A percentile compares a stretch with the other conserved stretches of the same genome.
Conservation (phyloP, 2,113 vertebrate species). For the Callipepla californica region DNA sequence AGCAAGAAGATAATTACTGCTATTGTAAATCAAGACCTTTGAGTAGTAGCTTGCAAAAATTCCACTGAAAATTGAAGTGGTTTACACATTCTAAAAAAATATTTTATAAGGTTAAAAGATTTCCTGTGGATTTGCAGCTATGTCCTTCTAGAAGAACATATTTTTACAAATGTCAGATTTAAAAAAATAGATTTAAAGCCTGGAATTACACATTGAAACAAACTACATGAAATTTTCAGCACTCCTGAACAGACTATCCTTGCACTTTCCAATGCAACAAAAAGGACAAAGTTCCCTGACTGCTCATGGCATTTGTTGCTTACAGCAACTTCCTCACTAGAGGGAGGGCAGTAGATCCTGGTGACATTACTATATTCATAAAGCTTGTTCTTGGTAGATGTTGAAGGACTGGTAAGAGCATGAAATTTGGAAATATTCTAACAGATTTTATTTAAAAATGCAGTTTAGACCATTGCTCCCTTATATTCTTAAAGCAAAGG, state of each 20-base stretch:
- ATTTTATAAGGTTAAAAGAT: background rate
- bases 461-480: background rate
- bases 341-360: background rate
- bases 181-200: background rate
- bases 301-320: background rate
- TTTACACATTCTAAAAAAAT: background rate
- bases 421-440: background rate
- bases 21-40: background rate
- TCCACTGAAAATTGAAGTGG: background rate
- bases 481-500: background rate
- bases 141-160: background rate
- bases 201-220: background rate
- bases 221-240: background rate
- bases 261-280: constrained; percentile 38
- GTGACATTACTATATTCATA: background rate
- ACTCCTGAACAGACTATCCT: background rate
- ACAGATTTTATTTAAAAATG: background rate
- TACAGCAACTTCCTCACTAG: accelerated
- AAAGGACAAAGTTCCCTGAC: background rate
- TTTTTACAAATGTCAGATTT: background rate
- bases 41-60: background rate
- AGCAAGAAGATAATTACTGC: background rate
- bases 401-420: background rate
- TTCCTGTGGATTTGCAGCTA: background rate
- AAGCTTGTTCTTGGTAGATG: background rate